Evolutionary conservation across 2,888 invertebrate genomes (phyloP).

Genomic region (Allophyes oxyacanthae): DNA sequence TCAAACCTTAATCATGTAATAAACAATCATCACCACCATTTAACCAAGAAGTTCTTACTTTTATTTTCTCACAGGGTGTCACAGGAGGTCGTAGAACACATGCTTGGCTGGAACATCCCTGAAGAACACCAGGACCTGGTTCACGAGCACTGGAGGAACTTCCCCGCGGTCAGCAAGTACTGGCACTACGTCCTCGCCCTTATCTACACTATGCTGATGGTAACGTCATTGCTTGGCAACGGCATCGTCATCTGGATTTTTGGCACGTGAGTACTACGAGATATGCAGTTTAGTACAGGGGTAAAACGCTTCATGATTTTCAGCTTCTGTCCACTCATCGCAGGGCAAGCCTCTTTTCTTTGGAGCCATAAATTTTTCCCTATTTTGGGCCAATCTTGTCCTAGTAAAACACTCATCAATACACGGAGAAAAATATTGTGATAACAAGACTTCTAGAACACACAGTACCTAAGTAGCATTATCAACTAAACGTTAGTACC

Average conservation of each 20-base stretch:
- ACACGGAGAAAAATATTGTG: no score
- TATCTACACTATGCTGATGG: slow-evolving; percentile 90
- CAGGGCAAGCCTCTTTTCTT: no score
- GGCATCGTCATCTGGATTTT: slow-evolving; percentile 93
- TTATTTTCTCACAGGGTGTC: slow-evolving; percentile 71
- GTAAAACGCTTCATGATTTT: no score
- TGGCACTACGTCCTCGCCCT: slow-evolving; percentile 91
- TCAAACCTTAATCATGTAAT: slow-evolving; percentile 1
- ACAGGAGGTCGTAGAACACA: slow-evolving; percentile 81
- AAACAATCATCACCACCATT: background rate
- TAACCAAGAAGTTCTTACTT: no score
- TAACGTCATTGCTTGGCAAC: slow-evolving; percentile 91
- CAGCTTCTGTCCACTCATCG: no score
- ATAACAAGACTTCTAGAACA: no score
- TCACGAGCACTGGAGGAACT: slow-evolving; percentile 92
- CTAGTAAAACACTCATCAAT: no score
- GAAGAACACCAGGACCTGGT: slow-evolving; percentile 91
- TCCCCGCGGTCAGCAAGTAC: slow-evolving; percentile 91
- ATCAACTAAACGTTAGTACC: no score
- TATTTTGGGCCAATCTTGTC: no score
- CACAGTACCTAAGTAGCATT: no score
- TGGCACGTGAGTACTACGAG: slow-evolving; percentile 91
- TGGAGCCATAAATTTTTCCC: no score
- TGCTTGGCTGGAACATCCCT: slow-evolving; percentile 92
- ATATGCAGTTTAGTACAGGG: no score